A percentile compares a stretch with the other conserved stretches of the same genome.
phyloP scores from a whole-genome alignment of 2,113 vertebrate genomes.

The Cervus canadensis region DNA sequence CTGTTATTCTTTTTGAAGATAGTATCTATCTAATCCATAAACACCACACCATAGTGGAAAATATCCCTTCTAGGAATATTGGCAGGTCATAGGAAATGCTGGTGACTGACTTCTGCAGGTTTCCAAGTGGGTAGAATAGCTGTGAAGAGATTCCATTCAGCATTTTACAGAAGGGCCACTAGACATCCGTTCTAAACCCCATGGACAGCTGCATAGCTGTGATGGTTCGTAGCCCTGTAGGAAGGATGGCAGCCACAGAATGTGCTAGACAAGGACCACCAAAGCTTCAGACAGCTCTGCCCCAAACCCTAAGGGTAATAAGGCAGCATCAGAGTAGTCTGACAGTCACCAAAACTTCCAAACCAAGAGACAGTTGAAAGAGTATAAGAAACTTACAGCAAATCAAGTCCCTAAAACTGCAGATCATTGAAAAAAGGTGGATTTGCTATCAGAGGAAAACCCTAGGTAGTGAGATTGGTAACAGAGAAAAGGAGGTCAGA shows the following conservation, averaged over 20 bases:
- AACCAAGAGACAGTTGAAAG: background rate
- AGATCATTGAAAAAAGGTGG: background rate
- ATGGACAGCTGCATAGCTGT: background rate
- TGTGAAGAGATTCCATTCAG: background rate
- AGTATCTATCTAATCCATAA: background rate
- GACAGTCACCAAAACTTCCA: background rate
- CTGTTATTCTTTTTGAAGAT: background rate
- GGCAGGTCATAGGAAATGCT: background rate
- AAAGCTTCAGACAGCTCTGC: background rate
- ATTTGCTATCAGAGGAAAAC: background rate
- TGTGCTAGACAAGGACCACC: rapidly evolving
- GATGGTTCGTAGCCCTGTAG: background rate
- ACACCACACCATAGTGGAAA: background rate
- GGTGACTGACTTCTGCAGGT: background rate
- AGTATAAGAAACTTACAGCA: background rate
- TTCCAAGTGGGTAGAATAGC: background rate
- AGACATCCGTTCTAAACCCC: background rate
- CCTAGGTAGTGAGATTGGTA: background rate
- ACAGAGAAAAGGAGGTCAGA: background rate
- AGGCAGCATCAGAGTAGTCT: background rate
- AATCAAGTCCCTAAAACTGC: background rate
- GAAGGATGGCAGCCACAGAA: background rate
- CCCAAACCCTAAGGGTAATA: background rate
- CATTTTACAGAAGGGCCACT: background rate
- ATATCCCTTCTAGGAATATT: background rate